A percentile compares a stretch with the other conserved stretches of the same genome.
Conservation (phyloP, 2,113 vertebrate species). For the Centropus unirufus region DNA sequence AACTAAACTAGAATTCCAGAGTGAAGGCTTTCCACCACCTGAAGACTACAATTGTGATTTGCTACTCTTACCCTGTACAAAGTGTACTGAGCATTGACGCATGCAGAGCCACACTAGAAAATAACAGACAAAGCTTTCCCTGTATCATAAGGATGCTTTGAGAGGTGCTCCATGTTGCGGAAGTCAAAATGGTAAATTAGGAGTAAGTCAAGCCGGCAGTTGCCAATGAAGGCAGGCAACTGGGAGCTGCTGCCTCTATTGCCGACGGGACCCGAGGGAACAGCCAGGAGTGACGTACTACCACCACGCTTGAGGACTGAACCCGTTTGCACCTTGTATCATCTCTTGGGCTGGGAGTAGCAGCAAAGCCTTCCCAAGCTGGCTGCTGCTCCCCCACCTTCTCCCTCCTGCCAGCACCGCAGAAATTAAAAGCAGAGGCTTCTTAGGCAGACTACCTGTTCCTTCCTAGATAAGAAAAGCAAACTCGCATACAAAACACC, state of each 20-base stretch:
- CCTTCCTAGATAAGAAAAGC: not conserved
- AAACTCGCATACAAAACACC: not conserved
- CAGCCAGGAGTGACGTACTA: not conserved
- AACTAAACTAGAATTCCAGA: not conserved
- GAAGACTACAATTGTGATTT: not conserved
- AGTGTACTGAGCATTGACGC: not conserved
- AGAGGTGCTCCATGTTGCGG: not conserved
- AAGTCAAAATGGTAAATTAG: not conserved
- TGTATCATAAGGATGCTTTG: fast-evolving
- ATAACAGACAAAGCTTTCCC: not conserved
- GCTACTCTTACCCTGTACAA: not conserved
- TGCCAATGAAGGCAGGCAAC: not conserved
- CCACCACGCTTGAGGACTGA: not conserved
- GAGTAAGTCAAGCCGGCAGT: not conserved
- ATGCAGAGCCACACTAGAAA: not conserved
- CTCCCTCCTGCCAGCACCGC: not conserved
- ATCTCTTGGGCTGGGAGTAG: not conserved
- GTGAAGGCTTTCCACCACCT: not conserved
- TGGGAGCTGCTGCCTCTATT: not conserved
- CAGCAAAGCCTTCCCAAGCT: not conserved
- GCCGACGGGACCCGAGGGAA: fast-evolving
- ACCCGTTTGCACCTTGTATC: not conserved
- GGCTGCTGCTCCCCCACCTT: not conserved
- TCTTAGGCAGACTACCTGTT: not conserved
- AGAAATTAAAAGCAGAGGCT: not conserved